A percentile compares a stretch with the other conserved stretches of the same genome.
These are phyloP conservation scores for Stenodema calcarata DNA, from an alignment of 2,888 invertebrate genomes.

Conservation along the genomic window DNA sequence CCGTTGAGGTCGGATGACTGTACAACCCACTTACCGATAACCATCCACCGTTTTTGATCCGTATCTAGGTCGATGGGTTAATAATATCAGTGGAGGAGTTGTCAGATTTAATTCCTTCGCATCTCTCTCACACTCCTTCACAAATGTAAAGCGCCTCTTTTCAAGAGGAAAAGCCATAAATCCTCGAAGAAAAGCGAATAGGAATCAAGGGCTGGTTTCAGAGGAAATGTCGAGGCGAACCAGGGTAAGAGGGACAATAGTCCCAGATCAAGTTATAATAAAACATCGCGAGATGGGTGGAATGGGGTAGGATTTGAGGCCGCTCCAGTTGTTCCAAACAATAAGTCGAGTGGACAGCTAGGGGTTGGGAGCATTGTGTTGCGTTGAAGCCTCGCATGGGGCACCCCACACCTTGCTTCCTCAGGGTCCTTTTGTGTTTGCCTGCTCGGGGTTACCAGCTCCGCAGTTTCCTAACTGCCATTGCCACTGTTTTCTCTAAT, in stretches of 20 bases:
- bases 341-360: slow-evolving; percentile 38
- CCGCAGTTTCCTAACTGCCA: neutral
- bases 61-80: no score
- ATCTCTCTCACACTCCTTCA: no score
- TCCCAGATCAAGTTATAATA: slow-evolving; percentile 40
- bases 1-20: no score
- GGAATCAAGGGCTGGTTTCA: neutral
- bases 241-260: slow-evolving; percentile 27
- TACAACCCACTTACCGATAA: no score
- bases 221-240: slow-evolving; percentile 7
- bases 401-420: neutral
- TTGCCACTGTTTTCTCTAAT: slow-evolving; percentile 31
- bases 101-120: no score
- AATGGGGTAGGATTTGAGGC: neutral
- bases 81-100: no score
- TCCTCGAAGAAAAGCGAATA: slow-evolving; percentile 3
- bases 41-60: no score
- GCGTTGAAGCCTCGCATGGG: neutral
- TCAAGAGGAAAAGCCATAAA: neutral
- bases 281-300: slow-evolving; percentile 25
- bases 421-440: neutral
- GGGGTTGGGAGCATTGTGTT: slow-evolving; percentile 10
- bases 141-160: neutral
- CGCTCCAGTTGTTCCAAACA: slow-evolving; percentile 43
- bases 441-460: neutral